Percentiles rank a stretch among this genome's conserved stretches.
Conservation (phyloP, 2,797 vertebrate genomes). For the Lepus oiostolus region DNA sequence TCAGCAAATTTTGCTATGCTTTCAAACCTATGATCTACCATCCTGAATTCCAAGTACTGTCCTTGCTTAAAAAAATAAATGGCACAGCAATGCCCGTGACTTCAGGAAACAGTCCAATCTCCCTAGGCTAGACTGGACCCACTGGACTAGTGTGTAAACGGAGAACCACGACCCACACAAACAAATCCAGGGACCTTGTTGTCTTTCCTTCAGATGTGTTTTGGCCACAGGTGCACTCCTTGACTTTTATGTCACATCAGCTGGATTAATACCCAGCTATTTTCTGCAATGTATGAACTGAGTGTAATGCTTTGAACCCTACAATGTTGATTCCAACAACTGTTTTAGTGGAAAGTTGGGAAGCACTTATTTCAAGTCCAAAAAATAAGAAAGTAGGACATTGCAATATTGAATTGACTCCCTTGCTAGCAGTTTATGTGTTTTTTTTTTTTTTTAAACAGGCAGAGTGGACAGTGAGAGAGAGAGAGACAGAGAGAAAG, state of each 20-base stretch:
- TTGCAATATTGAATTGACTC: conserved; percentile 83
- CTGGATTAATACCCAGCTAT: conserved; percentile 82
- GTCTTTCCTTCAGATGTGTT: conserved; percentile 7
- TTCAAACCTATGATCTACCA: background rate
- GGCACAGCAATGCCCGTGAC: background rate
- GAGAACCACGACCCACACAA: fast-evolving
- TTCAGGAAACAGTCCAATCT: background rate
- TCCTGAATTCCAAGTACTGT: background rate
- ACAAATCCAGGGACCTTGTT: background rate
- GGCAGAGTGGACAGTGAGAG: no score
- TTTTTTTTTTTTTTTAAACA: no score
- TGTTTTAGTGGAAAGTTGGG: conserved; percentile 85
- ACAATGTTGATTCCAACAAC: conserved; percentile 82
- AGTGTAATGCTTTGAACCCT: conserved; percentile 79
- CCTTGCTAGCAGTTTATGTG: conserved; percentile 76
- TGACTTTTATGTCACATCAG: conserved; percentile 74
- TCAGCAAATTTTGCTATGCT: background rate
- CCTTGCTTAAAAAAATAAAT: background rate
- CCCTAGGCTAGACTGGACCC: background rate
- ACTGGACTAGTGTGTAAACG: background rate
- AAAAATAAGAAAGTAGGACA: conserved; percentile 83
- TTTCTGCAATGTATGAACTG: conserved; percentile 77
- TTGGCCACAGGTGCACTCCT: conserved; percentile 31
- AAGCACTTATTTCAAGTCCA: conserved; percentile 84
- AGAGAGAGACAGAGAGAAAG: no score